Evolutionary conservation across 2,797 vertebrate genomes (phyloP).

Genomic region (Rostrhamus sociabilis): DNA sequence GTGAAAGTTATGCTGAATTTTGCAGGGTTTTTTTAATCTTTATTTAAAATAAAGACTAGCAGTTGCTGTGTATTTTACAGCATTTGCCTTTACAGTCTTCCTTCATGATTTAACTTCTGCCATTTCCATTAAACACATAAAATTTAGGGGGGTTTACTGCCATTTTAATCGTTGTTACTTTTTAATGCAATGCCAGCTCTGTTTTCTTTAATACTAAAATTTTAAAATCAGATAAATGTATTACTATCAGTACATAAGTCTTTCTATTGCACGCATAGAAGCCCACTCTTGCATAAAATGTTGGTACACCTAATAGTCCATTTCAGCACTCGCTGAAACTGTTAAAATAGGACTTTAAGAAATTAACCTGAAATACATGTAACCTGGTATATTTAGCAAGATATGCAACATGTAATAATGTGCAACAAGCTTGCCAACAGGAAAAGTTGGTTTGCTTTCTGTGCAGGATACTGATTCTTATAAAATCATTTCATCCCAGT

Average conservation of each 20-base stretch:
- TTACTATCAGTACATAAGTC: neutral
- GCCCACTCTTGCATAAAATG: neutral
- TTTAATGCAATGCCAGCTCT: neutral
- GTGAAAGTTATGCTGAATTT: neutral
- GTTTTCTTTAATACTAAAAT: neutral
- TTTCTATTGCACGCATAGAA: neutral
- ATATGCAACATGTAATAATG: neutral
- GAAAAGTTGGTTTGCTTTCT: conserved; percentile 7
- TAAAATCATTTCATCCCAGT: neutral
- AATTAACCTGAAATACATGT: neutral
- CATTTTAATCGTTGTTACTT: neutral
- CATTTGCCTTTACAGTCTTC: neutral
- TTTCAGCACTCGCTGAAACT: neutral
- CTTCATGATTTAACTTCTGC: neutral
- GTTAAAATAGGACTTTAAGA: neutral
- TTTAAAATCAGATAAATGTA: neutral
- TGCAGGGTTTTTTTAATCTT: neutral
- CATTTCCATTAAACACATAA: neutral
- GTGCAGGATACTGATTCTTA: neutral
- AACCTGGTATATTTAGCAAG: neutral
- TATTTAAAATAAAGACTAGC: neutral
- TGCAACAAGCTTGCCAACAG: neutral
- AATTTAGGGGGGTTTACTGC: neutral
- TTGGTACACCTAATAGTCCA: neutral
- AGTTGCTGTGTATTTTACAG: neutral